Evolutionary conservation across 2,113 vertebrate species (phyloP), one percentile per base, ranked within the genome.

Genomic region (Tautogolabrus adspersus): DNA sequence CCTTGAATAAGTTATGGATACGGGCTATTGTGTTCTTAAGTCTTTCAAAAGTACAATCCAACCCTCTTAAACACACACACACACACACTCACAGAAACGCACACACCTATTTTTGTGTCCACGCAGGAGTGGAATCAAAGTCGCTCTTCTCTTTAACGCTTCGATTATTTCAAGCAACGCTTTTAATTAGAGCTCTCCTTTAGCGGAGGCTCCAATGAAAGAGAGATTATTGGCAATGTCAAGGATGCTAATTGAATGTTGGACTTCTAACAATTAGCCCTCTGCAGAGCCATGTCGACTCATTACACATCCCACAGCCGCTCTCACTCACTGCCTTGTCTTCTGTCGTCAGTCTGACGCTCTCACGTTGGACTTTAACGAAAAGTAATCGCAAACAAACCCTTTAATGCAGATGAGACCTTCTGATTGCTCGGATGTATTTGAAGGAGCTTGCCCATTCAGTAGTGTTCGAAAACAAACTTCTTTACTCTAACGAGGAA

Each of bases 231-330:
- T 94, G 93, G 87, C 93, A 93, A 94, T 93, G 94, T 93, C 93
- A 95, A 93, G 92, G 93, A 93, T 91, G 88, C 89, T 94, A 95
- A 95, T 94, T 95, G 93, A 95, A 95, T 93, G 93, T 93, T 94
- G 90, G 91, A 92, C 92, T 94, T 93, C 92, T 93, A 92, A 93
- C 93, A 94, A 91, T 94, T 93, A 92, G 80, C 82, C 80, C 84
- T 83, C 79, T 88, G 86, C 83, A 88, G 87, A 91, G 82, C 86
- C 87, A 86, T 73, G 83, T 85, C 88, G 86, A 88, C 83, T 93
- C 88, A 90, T 92, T 91, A 91, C 81, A 82, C 77, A 87, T 89
- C 86, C 87, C 83, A 80, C 22, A 87, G 87, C 72, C 75, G 83
- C 86, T 84, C 77, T 56, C 74, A 84, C 83, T 84, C 74, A 84